These are phyloP conservation scores for Lasioglossum leucozonium DNA, from an alignment of 2,888 invertebrate genomes.

Conservation along the genomic window DNA sequence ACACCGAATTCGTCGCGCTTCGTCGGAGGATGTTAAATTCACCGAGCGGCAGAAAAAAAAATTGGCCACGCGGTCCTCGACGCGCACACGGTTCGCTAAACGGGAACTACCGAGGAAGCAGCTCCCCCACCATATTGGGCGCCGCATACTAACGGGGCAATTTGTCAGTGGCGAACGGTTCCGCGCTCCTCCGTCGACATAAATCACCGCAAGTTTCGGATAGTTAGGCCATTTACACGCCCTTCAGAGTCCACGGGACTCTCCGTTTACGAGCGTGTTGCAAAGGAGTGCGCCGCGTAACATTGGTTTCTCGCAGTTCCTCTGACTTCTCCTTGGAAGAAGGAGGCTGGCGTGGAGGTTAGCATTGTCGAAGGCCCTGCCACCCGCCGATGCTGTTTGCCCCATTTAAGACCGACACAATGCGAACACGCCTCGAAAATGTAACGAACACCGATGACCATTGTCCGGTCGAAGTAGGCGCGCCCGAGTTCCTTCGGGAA, in stretches of 20 bases:
- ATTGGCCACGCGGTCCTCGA: slow-evolving; percentile 8
- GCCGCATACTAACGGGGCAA: slow-evolving; percentile 64
- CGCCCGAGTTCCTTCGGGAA: slow-evolving; percentile 26
- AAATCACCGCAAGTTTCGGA: slow-evolving; percentile 73
- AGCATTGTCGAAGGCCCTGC: slow-evolving; percentile 47
- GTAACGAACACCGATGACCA: slow-evolving; percentile 62
- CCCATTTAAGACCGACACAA: slow-evolving; percentile 67
- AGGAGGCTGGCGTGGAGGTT: neutral
- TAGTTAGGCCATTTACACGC: slow-evolving; percentile 72
- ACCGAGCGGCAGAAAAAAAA: neutral
- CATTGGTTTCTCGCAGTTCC: slow-evolving; percentile 41
- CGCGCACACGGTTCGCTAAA: neutral
- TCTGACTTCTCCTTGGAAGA: slow-evolving; percentile 52
- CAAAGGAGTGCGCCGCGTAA: slow-evolving; percentile 38
- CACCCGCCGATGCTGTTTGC: slow-evolving; percentile 72
- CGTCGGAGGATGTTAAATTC: neutral
- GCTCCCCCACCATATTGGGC: slow-evolving; percentile 15
- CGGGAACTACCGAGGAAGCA: slow-evolving; percentile 9
- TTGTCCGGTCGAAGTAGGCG: slow-evolving; percentile 41
- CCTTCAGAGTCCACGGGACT: slow-evolving; percentile 67
- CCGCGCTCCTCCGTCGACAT: slow-evolving; percentile 69
- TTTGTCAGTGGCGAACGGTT: slow-evolving; percentile 75
- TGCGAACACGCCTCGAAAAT: slow-evolving; percentile 59
- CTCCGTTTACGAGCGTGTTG: slow-evolving; percentile 54
- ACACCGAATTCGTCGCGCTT: neutral